Evolutionary conservation across 2,888 invertebrate genomes (phyloP).

Genomic region (Lycaena phlaeas): DNA sequence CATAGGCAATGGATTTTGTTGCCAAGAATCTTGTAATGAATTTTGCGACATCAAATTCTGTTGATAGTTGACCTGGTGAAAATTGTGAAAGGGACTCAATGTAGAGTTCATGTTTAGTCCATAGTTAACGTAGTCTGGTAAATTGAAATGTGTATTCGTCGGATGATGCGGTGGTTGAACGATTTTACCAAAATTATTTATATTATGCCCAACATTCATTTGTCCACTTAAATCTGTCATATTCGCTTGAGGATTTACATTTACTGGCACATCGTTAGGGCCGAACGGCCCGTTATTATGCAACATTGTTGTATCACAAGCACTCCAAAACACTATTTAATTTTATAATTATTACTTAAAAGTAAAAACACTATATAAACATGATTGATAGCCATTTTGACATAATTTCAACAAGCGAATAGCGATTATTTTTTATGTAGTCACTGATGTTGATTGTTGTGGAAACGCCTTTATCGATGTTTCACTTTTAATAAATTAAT

Average conservation of each 20-base stretch:
- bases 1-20: slow-evolving; percentile 40
- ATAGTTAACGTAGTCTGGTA: slow-evolving; percentile 37
- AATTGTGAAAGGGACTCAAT: slow-evolving; percentile 35
- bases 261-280: slow-evolving; percentile 44
- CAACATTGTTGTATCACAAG: slow-evolving; percentile 35
- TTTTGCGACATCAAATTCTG: slow-evolving; percentile 29
- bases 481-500: no score
- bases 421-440: no score
- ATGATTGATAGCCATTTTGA: slow-evolving; percentile 51
- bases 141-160: slow-evolving; percentile 31
- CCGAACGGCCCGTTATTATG: slow-evolving; percentile 54
- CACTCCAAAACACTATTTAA: slow-evolving; percentile 16
- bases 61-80: slow-evolving; percentile 32
- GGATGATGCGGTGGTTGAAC: slow-evolving; percentile 31
- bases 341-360: slow-evolving; percentile 16
- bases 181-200: slow-evolving; percentile 43
- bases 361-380: slow-evolving; percentile 35
- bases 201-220: slow-evolving; percentile 37
- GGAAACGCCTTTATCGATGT: no score
- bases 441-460: no score
- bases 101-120: slow-evolving; percentile 32
- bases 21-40: slow-evolving; percentile 30
- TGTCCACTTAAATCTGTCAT: slow-evolving; percentile 35
- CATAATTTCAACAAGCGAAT: slow-evolving; percentile 21
- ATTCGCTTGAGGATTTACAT: slow-evolving; percentile 41